Conservation (phyloP, 2,797 vertebrate genomes). For the Spondyliosoma cantharus region DNA sequence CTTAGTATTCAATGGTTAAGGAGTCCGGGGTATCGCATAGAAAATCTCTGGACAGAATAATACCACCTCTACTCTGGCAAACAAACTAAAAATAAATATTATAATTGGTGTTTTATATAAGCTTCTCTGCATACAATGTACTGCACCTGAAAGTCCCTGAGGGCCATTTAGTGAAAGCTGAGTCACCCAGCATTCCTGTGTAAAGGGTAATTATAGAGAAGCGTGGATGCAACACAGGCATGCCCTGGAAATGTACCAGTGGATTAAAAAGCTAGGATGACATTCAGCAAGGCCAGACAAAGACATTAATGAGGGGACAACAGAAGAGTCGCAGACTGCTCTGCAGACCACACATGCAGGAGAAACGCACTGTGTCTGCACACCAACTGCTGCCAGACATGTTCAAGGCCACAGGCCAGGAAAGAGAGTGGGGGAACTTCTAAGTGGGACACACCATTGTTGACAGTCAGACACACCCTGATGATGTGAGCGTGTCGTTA, state of each 20-base stretch:
- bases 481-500: not conserved
- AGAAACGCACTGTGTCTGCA: not conserved
- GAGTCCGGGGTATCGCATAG: not conserved
- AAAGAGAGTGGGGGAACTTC: conserved; percentile 37
- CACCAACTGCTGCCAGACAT: conserved; percentile 17
- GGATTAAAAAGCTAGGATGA: conserved; percentile 40
- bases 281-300: conserved; percentile 42
- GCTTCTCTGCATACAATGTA: not conserved
- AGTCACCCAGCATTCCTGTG: conserved; percentile 32
- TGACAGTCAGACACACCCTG: not conserved
- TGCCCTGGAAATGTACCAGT: conserved; percentile 38
- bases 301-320: conserved; percentile 47
- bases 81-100: conserved; percentile 11
- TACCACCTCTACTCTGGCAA: not conserved
- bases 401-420: conserved; percentile 63
- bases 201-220: conserved; percentile 37
- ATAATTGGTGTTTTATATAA: not conserved
- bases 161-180: conserved; percentile 13
- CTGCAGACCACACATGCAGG: not conserved
- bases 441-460: not conserved
- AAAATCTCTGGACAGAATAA: not conserved
- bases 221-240: conserved; percentile 10
- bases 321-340: conserved; percentile 18
- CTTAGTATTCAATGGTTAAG: not conserved
- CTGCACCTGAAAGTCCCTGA: not conserved